Conservation (phyloP, 2,113 vertebrate species). For the Dendropsophus ebraccatus region DNA sequence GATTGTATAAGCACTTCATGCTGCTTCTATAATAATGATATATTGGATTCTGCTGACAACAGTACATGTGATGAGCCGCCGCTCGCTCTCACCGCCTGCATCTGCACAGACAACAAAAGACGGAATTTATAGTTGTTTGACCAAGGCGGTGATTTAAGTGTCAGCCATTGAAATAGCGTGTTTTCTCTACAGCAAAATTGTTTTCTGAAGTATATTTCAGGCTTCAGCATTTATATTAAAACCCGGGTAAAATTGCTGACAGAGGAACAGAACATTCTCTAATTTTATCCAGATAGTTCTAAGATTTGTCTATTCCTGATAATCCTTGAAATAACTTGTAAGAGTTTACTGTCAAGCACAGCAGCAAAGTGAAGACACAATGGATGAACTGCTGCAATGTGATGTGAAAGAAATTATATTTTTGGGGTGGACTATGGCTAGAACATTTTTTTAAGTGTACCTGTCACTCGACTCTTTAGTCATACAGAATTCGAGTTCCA, state of each 20-base stretch:
- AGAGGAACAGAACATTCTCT: constrained; percentile 6
- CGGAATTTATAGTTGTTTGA: constrained; percentile 12
- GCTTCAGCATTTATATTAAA: constrained; percentile 11
- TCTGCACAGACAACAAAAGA: constrained; percentile 10
- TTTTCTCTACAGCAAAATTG: constrained; percentile 5
- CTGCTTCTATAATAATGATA: not conserved
- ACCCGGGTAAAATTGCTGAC: not conserved
- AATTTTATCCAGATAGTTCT: not conserved
- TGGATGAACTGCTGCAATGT: not conserved
- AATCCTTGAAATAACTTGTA: not conserved
- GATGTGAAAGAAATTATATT: too few relatives aligned
- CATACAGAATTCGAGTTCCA: too few relatives aligned
- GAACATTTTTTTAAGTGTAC: too few relatives aligned
- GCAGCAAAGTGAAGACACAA: not conserved
- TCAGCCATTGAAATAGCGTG: not conserved
- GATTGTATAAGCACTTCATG: not conserved
- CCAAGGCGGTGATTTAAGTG: not conserved
- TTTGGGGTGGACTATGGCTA: too few relatives aligned
- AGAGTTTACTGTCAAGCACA: not conserved
- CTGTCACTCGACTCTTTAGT: too few relatives aligned
- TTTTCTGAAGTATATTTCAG: constrained; percentile 8
- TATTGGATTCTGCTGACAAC: constrained; percentile 12
- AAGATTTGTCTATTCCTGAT: not conserved
- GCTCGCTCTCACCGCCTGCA: not conserved
- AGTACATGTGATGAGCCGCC: not conserved